phyloP scores from a whole-genome alignment of 2,113 vertebrate species.

The Apodemus sylvaticus region DNA sequence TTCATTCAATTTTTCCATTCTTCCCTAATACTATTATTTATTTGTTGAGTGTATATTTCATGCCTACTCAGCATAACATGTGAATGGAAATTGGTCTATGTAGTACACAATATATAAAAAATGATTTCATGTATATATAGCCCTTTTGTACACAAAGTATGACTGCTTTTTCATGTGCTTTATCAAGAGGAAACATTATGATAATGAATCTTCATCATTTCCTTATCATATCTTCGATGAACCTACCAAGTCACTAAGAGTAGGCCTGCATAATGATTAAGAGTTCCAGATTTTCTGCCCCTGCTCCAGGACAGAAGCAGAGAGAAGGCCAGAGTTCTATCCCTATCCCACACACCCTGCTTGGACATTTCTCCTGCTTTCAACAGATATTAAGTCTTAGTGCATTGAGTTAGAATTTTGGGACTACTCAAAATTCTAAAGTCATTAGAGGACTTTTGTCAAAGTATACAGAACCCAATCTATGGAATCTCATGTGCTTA shows the following conservation, averaged over 20 bases:
- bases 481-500: not conserved
- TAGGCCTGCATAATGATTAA: not conserved
- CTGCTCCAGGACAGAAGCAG: not conserved
- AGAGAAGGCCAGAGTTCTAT: not conserved
- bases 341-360: not conserved
- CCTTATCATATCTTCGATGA: not conserved
- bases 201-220: not conserved
- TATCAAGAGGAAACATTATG: not conserved
- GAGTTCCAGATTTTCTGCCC: not conserved
- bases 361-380: not conserved
- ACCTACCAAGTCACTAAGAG: not conserved
- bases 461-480: not conserved
- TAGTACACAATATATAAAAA: too few relatives aligned
- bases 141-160: too few relatives aligned
- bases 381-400: not conserved
- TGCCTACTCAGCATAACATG: too few relatives aligned
- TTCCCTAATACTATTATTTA: too few relatives aligned
- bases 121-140: too few relatives aligned
- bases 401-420: not conserved
- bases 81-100: too few relatives aligned
- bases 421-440: not conserved
- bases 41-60: too few relatives aligned
- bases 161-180: too few relatives aligned
- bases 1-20: too few relatives aligned
- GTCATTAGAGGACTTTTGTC: not conserved